Evolutionary conservation across 2,113 vertebrate genomes (phyloP).

Genomic region (Bos indicus): DNA sequence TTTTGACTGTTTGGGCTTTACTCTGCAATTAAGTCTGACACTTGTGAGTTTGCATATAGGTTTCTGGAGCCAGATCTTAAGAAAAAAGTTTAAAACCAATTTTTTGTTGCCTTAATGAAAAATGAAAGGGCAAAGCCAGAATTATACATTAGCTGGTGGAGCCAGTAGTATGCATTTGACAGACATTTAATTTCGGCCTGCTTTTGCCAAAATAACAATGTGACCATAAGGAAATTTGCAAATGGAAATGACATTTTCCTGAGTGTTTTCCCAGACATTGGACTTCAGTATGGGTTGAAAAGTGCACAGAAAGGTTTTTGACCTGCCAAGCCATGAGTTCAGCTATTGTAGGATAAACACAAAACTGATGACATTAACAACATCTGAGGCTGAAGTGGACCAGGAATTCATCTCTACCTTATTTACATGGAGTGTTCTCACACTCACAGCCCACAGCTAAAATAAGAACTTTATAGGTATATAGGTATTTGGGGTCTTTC

Average conservation of each 20-base stretch:
- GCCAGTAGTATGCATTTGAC: background rate
- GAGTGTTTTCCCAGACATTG: slow-evolving; percentile 66
- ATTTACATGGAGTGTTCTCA: slow-evolving; percentile 54
- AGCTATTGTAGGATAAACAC: slow-evolving; percentile 57
- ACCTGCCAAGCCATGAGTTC: slow-evolving; percentile 51
- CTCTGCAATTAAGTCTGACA: background rate
- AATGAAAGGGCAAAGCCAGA: slow-evolving; percentile 39
- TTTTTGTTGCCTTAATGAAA: slow-evolving; percentile 37
- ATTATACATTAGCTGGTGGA: background rate
- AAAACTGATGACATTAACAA: slow-evolving; percentile 70
- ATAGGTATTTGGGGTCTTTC: slow-evolving; percentile 48
- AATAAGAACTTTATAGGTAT: slow-evolving; percentile 53
- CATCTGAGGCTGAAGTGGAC: slow-evolving; percentile 33
- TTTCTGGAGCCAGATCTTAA: slow-evolving; percentile 10
- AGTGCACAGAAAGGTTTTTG: slow-evolving; percentile 34
- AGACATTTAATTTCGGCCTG: slow-evolving; percentile 30
- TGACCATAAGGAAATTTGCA: slow-evolving; percentile 58
- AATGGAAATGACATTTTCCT: slow-evolving; percentile 59
- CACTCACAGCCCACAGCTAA: slow-evolving; percentile 27
- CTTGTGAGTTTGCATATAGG: slow-evolving; percentile 6
- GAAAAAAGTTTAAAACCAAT: background rate
- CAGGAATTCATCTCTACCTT: slow-evolving; percentile 46
- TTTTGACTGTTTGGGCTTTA: background rate
- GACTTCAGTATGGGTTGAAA: slow-evolving; percentile 40
- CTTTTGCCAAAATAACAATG: slow-evolving; percentile 58